phyloP scores from a whole-genome alignment of 2,888 invertebrate genomes.

The Cantharis lateralis region DNA sequence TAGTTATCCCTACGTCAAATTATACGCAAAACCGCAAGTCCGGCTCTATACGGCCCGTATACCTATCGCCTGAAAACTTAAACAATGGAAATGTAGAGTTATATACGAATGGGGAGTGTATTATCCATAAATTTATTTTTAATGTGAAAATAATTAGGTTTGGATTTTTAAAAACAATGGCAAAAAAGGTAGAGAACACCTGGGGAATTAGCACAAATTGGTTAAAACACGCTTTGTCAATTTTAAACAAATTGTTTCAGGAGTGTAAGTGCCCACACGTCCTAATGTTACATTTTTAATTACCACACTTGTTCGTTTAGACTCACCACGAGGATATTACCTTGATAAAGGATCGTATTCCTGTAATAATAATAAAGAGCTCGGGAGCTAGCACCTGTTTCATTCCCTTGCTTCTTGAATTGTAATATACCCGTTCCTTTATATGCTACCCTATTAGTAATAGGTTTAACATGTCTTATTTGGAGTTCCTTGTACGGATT shows the following conservation, averaged over 20 bases:
- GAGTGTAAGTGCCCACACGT: background rate
- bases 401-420: background rate
- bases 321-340: background rate
- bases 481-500: background rate
- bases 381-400: background rate
- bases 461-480: background rate
- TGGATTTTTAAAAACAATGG: background rate
- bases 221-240: background rate
- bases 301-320: background rate
- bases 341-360: background rate
- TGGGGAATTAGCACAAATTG: background rate
- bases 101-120: background rate
- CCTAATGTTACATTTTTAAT: background rate
- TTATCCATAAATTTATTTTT: background rate
- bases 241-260: background rate
- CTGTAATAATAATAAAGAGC: background rate
- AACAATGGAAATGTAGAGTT: too few species aligned
- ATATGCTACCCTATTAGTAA: background rate
- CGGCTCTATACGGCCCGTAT: background rate
- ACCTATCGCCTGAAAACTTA: background rate
- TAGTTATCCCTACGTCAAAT: background rate
- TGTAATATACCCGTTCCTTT: background rate
- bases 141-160: background rate
- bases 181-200: background rate
- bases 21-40: background rate